Evolutionary conservation across 2,113 vertebrate species (phyloP).

Genomic region (Zootoca vivipara): DNA sequence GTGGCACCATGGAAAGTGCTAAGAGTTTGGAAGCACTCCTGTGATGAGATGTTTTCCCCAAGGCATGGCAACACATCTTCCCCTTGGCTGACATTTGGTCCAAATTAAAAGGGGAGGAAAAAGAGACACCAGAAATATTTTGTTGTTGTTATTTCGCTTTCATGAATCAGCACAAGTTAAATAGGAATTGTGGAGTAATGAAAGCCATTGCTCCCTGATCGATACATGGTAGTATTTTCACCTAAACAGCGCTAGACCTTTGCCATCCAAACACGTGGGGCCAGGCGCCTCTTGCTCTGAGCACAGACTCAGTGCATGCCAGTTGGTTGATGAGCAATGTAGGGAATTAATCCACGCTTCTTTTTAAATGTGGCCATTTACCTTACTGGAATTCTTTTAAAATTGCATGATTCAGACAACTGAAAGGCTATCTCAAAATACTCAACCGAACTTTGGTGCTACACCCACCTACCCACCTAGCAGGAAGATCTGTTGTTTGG

Average conservation of each 20-base stretch:
- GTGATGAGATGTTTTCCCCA: slow-evolving; percentile 8
- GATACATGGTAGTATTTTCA: not conserved
- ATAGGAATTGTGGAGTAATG: not conserved
- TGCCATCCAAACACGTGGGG: no score
- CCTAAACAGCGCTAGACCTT: not conserved
- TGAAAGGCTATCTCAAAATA: not conserved
- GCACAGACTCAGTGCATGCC: not conserved
- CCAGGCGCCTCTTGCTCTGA: not conserved
- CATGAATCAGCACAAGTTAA: not conserved
- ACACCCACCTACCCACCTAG: no score
- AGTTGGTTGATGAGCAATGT: not conserved
- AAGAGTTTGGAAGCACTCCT: slow-evolving; percentile 16
- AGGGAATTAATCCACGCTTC: not conserved
- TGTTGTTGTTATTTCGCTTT: not conserved
- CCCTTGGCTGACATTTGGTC: slow-evolving; percentile 27
- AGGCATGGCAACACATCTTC: not conserved
- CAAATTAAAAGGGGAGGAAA: slow-evolving; percentile 7
- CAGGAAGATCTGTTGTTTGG: not conserved
- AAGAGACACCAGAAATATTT: not conserved
- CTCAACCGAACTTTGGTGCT: not conserved
- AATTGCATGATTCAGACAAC: not conserved
- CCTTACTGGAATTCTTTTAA: not conserved
- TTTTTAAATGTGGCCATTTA: not conserved
- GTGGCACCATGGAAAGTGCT: slow-evolving; percentile 28
- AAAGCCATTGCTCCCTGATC: not conserved